Evolutionary conservation across 2,113 vertebrate genomes (phyloP).

Genomic region (Potamarius usumacintae): DNA sequence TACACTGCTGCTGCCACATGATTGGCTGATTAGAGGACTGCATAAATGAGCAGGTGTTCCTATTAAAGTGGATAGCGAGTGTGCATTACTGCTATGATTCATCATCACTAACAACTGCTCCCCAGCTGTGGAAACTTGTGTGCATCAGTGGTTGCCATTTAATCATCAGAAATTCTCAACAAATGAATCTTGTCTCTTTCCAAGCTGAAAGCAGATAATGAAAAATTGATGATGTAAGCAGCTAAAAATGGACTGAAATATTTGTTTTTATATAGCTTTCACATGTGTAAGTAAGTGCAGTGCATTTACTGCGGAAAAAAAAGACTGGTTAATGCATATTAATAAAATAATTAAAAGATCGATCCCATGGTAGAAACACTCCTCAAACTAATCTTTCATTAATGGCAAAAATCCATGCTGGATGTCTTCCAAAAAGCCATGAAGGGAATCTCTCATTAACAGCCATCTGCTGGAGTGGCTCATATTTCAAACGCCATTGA

Average conservation of each 20-base stretch:
- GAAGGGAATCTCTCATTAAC: neutral
- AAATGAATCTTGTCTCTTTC: neutral
- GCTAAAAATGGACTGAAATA: too few relatives aligned
- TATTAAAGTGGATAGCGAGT: too few relatives aligned
- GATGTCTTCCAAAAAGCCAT: neutral
- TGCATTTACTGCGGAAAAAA: neutral
- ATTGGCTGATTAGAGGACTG: too few relatives aligned
- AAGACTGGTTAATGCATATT: neutral
- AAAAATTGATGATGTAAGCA: neutral
- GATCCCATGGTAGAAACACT: neutral
- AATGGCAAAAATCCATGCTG: neutral
- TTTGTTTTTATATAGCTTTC: too few relatives aligned
- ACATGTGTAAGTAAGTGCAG: neutral
- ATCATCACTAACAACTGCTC: too few relatives aligned
- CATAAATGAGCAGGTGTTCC: too few relatives aligned
- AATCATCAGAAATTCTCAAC: neutral
- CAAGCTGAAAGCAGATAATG: neutral
- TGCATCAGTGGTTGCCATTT: too few relatives aligned
- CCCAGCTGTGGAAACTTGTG: too few relatives aligned
- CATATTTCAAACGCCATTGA: neutral
- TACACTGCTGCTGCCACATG: too few relatives aligned
- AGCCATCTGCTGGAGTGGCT: neutral
- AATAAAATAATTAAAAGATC: neutral
- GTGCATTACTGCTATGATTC: too few relatives aligned
- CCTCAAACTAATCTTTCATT: neutral